Conservation (phyloP, 2,113 vertebrate genomes). For the Toxostoma redivivum region DNA sequence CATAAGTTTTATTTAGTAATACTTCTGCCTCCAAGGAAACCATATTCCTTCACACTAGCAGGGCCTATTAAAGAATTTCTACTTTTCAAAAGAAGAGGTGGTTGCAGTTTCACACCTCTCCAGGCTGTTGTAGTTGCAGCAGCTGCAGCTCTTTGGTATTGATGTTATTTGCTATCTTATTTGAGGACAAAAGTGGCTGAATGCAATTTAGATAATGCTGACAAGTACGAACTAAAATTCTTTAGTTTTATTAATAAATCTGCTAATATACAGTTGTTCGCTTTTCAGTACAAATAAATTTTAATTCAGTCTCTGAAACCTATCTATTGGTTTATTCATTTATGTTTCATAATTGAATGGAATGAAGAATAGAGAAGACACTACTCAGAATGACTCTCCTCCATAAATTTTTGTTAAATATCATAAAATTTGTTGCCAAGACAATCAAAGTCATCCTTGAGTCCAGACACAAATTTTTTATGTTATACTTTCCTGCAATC, state of each 20-base stretch:
- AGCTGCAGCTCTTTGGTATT: not conserved
- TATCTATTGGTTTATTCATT: not conserved
- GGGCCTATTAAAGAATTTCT: not conserved
- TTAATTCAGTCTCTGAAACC: not conserved
- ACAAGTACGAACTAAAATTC: not conserved
- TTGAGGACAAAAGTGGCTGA: not conserved
- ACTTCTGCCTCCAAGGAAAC: not conserved
- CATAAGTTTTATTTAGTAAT: not conserved
- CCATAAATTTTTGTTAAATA: not conserved
- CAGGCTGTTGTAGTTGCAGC: not conserved
- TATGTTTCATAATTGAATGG: not conserved
- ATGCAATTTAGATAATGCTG: not conserved
- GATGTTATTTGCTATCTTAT: not conserved
- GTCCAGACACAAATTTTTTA: constrained; percentile 32
- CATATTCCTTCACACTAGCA: not conserved
- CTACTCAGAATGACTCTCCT: not conserved
- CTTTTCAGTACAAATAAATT: not conserved
- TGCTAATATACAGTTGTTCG: not conserved
- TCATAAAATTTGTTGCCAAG: not conserved
- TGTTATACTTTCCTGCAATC: not conserved
- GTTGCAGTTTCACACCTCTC: not conserved
- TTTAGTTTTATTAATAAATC: not conserved
- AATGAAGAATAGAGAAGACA: not conserved
- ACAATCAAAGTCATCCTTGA: constrained; percentile 16
- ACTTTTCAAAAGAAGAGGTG: not conserved